Percentiles rank a stretch among this genome's conserved stretches.
Evolutionary conservation across 1,140 invertebrate species (phyloP).

Genomic region (Spodoptera litura): DNA sequence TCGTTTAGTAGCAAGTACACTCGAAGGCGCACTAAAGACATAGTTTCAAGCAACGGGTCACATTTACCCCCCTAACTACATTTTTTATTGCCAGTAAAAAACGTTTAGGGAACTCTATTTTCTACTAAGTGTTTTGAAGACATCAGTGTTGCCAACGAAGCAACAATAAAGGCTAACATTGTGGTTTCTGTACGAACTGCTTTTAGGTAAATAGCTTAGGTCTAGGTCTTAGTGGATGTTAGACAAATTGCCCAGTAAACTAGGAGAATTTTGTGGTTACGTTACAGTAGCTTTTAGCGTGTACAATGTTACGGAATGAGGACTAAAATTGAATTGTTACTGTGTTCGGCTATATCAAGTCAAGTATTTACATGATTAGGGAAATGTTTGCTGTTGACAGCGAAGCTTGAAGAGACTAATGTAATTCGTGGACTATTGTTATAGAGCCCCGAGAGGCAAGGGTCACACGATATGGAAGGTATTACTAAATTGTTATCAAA

Average conservation of each 20-base stretch:
- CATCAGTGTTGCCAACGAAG: conserved; percentile 17
- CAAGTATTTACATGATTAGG: too few relatives aligned
- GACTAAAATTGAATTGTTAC: too few relatives aligned
- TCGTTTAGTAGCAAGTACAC: conserved; percentile 12
- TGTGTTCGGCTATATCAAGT: too few relatives aligned
- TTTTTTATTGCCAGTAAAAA: conserved; percentile 38
- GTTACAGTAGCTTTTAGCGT: background rate
- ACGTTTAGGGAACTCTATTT: conserved; percentile 29
- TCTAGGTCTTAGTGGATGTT: background rate
- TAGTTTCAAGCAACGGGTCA: conserved; percentile 16
- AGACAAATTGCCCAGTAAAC: background rate
- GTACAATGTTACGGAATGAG: background rate
- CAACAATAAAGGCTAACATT: background rate
- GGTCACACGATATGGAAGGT: too few relatives aligned
- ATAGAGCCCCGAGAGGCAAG: too few relatives aligned
- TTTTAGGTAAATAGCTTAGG: background rate
- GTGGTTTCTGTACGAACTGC: background rate
- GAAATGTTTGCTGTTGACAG: too few relatives aligned
- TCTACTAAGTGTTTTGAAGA: conserved; percentile 21
- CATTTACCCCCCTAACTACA: conserved; percentile 15
- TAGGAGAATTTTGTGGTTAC: background rate
- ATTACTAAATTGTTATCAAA: too few relatives aligned
- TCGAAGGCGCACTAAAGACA: conserved; percentile 13
- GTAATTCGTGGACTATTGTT: too few relatives aligned
- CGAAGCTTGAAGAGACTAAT: too few relatives aligned